Evolutionary conservation across 2,113 vertebrate species (phyloP).

Genomic region (Micronycteris hirsuta): DNA sequence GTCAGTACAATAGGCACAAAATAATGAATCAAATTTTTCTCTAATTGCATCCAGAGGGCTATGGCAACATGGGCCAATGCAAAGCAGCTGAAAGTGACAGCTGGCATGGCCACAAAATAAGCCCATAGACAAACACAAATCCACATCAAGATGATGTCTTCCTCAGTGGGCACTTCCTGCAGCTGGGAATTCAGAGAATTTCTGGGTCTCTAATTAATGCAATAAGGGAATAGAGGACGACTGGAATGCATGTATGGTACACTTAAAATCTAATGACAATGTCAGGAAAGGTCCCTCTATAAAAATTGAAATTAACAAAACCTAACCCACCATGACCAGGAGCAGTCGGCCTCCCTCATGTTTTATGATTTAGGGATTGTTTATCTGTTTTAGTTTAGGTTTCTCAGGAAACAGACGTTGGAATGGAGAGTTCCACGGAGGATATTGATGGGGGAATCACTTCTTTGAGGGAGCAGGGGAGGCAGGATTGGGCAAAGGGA

Average conservation of each 20-base stretch:
- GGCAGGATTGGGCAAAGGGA: neutral
- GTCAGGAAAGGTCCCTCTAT: neutral
- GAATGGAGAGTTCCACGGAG: neutral
- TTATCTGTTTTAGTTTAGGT: neutral
- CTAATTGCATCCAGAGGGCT: neutral
- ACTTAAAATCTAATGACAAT: neutral
- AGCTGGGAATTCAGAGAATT: conserved; percentile 45
- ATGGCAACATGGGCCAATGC: neutral
- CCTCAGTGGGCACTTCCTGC: neutral
- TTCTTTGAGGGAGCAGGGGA: neutral
- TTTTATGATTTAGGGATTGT: neutral
- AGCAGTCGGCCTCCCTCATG: neutral
- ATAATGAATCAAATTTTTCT: neutral
- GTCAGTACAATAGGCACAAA: neutral
- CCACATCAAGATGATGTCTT: neutral
- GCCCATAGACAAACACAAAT: neutral
- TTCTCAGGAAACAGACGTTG: neutral
- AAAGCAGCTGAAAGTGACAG: conserved; percentile 54
- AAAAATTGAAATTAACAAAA: neutral
- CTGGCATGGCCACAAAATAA: neutral
- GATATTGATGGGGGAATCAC: neutral
- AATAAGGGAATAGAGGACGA: neutral
- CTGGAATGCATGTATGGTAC: neutral
- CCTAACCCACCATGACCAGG: neutral
- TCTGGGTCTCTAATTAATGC: neutral